A percentile compares a stretch with the other conserved stretches of the same genome.
Evolutionary conservation across 2,888 invertebrate genomes (phyloP).

Genomic region (Torymus texanus): DNA sequence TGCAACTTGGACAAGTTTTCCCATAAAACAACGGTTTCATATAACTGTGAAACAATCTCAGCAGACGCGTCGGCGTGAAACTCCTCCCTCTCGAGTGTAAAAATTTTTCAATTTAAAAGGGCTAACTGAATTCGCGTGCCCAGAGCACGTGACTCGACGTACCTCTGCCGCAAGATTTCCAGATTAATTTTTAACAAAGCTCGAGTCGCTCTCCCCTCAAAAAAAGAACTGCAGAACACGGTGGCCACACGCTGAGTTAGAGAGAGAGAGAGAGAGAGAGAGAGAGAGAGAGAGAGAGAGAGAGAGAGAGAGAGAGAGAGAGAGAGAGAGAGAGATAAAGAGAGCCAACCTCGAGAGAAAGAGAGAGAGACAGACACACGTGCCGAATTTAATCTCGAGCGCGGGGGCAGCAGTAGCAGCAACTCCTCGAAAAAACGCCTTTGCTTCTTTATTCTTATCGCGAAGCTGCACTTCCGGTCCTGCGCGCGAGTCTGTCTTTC

Average conservation of each 20-base stretch:
- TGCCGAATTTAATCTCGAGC: too few species aligned
- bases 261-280: slow-evolving; percentile 1
- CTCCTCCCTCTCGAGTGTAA: neutral
- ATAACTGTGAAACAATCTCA: too few species aligned
- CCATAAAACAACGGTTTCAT: too few species aligned
- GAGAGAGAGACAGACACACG: neutral
- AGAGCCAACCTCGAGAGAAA: neutral
- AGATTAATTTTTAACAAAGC: slow-evolving; percentile 3
- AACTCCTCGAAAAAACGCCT: slow-evolving; percentile 14
- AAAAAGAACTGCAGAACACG: neutral
- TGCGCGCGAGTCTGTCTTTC: slow-evolving; percentile 27
- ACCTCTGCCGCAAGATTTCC: neutral
- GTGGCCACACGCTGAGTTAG: neutral
- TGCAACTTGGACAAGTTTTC: too few species aligned
- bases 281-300: neutral
- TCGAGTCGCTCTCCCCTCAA: neutral
- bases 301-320: neutral
- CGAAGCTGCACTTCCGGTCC: slow-evolving; percentile 40
- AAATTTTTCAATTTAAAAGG: neutral
- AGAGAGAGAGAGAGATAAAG: neutral
- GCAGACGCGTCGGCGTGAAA: too few species aligned
- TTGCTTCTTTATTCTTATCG: slow-evolving; percentile 45
- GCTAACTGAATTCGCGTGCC: neutral
- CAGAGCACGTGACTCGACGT: neutral
- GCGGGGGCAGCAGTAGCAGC: too few species aligned